These are phyloP conservation scores for Eupithecia insigniata DNA, from an alignment of 2,888 invertebrate genomes.

Conservation along the genomic window DNA sequence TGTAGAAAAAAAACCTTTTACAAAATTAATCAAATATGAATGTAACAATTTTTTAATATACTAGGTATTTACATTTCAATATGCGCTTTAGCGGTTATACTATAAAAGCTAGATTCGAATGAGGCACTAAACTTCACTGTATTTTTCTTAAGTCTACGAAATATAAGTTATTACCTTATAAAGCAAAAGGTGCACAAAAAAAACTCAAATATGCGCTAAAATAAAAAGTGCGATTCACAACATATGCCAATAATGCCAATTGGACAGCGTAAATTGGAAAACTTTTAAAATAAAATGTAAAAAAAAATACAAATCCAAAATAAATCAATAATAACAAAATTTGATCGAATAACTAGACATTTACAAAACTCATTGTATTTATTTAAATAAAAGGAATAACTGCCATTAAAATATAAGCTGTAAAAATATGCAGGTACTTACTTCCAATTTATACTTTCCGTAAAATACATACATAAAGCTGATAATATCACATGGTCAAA, in stretches of 20 bases:
- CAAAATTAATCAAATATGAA: slow-evolving; percentile 12
- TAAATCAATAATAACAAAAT: not conserved
- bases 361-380: not conserved
- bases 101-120: slow-evolving; percentile 30
- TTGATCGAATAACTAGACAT: not conserved
- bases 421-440: not conserved
- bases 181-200: slow-evolving; percentile 25
- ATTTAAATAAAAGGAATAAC: not conserved
- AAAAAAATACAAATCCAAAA: not conserved
- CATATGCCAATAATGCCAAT: not conserved
- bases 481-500: slow-evolving; percentile 1
- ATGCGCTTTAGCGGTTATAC: slow-evolving; percentile 30
- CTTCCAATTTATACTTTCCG: slow-evolving; percentile 10
- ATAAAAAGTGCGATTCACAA: slow-evolving; percentile 17
- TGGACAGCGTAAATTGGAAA: not conserved
- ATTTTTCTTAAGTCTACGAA: slow-evolving; percentile 32
- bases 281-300: not conserved
- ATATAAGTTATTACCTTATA: slow-evolving; percentile 2
- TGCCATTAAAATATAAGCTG: not conserved
- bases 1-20: slow-evolving; percentile 14
- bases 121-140: slow-evolving; percentile 37
- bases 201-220: slow-evolving; percentile 8
- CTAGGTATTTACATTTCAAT: slow-evolving; percentile 23
- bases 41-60: slow-evolving; percentile 17
- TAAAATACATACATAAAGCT: not conserved